A percentile compares a stretch with the other conserved stretches of the same genome.
phyloP scores from a whole-genome alignment of 30 jellyfish, hydroid and myxozoan genomes.

The Aurelia sp. region DNA sequence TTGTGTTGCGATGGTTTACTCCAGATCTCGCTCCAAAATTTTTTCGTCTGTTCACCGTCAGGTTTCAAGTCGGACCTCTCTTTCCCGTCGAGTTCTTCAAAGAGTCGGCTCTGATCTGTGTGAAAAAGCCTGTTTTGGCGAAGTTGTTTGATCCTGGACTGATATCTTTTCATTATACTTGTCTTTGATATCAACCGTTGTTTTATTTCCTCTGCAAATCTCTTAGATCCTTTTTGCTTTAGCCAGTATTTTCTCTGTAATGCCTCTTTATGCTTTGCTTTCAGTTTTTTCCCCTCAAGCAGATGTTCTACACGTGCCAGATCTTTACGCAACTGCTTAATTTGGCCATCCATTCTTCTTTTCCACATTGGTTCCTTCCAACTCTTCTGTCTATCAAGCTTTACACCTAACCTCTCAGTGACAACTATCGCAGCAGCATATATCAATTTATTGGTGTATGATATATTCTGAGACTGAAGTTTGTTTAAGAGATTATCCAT shows the following conservation, averaged over 20 bases:
- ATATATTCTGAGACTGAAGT: conserved; percentile 9
- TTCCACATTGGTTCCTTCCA: background rate
- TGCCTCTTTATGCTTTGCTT: no score
- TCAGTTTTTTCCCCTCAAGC: no score
- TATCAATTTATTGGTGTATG: conserved; percentile 6
- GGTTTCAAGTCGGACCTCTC: conserved; percentile 25
- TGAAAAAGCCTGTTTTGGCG: background rate
- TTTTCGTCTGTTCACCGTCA: background rate
- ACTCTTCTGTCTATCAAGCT: background rate
- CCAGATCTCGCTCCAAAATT: conserved; percentile 35
- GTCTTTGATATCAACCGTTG: conserved; percentile 11
- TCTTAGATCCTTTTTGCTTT: conserved; percentile 27
- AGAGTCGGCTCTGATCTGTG: conserved; percentile 29
- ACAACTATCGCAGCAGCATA: conserved; percentile 36
- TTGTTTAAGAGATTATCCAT: conserved; percentile 21
- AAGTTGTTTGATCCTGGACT: conserved; percentile 5
- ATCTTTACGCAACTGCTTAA: no score
- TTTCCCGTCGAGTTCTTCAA: conserved; percentile 1
- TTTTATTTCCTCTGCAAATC: conserved; percentile 8
- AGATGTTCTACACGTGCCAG: no score
- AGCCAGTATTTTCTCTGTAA: background rate
- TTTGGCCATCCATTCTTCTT: conserved; percentile 6
- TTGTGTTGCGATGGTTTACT: conserved; percentile 28
- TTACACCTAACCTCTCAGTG: conserved; percentile 16
- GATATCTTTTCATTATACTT: background rate